These are phyloP conservation scores for Dioctria linearis DNA, from an alignment of 2,888 invertebrate species.

Conservation along the genomic window DNA sequence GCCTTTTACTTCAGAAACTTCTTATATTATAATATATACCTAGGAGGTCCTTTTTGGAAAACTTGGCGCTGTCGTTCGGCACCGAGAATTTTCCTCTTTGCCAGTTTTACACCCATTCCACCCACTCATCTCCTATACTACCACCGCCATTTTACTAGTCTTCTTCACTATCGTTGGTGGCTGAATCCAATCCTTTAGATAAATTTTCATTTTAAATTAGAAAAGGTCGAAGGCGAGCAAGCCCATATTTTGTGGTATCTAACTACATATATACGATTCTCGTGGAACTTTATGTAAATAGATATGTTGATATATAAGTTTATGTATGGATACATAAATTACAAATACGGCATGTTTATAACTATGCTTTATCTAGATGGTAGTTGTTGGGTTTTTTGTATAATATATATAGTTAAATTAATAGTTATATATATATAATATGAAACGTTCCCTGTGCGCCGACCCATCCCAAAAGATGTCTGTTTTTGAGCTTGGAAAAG, in stretches of 20 bases:
- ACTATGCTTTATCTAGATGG: neutral
- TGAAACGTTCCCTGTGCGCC: neutral
- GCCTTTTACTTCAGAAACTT: constrained; percentile 1
- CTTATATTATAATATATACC: neutral
- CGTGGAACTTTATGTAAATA: neutral
- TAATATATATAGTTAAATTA: neutral
- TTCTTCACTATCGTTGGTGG: neutral
- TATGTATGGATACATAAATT: neutral
- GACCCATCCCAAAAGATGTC: neutral
- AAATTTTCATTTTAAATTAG: constrained; percentile 34
- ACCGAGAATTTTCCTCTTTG: neutral
- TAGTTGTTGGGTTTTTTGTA: neutral
- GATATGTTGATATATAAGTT: neutral
- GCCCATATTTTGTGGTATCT: constrained; percentile 18
- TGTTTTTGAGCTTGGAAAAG: constrained; percentile 3
- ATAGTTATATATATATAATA: no score
- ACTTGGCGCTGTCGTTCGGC: neutral
- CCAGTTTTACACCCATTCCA: neutral
- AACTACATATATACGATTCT: neutral
- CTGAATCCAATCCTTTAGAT: constrained; percentile 25
- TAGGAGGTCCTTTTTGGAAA: neutral
- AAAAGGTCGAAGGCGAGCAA: constrained; percentile 22
- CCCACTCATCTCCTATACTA: neutral
- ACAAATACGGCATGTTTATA: neutral
- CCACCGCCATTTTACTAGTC: neutral